Evolutionary conservation across 2,888 invertebrate genomes (phyloP).

Genomic region (Auanema sp.): DNA sequence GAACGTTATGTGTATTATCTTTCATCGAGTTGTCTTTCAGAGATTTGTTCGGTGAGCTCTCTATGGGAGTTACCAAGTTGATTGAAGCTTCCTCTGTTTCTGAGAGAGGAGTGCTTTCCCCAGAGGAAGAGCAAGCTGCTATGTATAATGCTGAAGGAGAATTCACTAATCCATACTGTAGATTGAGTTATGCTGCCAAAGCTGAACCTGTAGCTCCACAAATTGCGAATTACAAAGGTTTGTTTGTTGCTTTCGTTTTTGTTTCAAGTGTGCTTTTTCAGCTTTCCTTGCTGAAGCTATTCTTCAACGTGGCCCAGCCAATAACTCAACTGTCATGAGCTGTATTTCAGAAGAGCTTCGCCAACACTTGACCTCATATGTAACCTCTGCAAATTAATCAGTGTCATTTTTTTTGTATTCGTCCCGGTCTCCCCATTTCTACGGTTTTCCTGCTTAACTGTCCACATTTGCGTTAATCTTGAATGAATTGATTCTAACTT

Average conservation of each 20-base stretch:
- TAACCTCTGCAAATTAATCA: not conserved
- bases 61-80: constrained; percentile 28
- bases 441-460: too few relatives aligned
- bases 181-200: constrained; percentile 50
- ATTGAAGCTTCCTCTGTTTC: constrained; percentile 32
- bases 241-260: not conserved
- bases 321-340: not conserved
- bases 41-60: constrained; percentile 30
- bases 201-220: constrained; percentile 30
- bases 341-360: constrained; percentile 2
- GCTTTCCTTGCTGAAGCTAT: constrained; percentile 45
- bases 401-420: too few relatives aligned
- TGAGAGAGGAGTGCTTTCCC: constrained; percentile 27
- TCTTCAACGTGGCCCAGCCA: constrained; percentile 29
- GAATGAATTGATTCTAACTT: too few relatives aligned
- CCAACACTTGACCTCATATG: not conserved
- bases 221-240: constrained; percentile 46
- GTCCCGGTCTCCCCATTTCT: too few relatives aligned
- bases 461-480: too few relatives aligned
- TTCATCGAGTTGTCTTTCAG: constrained; percentile 19
- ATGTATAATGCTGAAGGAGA: constrained; percentile 56
- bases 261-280: too few relatives aligned
- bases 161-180: constrained; percentile 56
- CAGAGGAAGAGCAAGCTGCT: constrained; percentile 45
- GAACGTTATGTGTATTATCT: constrained; percentile 3